Conservation (phyloP, 2,888 invertebrate genomes). For the Coecobrya sp. region DNA sequence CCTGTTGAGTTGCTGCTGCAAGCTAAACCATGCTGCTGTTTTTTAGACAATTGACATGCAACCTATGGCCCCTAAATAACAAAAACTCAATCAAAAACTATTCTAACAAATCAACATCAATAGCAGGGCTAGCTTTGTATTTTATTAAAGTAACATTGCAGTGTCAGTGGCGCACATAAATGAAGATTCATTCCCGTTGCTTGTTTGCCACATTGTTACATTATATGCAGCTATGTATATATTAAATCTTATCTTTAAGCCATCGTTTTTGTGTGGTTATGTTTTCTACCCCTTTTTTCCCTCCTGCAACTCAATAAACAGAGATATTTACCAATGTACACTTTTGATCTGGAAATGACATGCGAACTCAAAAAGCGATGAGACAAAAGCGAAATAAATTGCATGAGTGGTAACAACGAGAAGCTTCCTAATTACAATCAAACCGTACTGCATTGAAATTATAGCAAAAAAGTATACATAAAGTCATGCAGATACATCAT, state of each 20-base stretch:
- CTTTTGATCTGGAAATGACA: background rate
- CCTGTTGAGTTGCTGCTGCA: constrained; percentile 18
- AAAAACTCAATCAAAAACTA: constrained; percentile 60
- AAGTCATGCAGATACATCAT: background rate
- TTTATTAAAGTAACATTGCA: background rate
- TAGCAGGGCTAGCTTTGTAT: background rate
- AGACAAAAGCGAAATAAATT: constrained; percentile 58
- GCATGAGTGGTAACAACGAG: constrained; percentile 63
- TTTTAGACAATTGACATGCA: constrained; percentile 62
- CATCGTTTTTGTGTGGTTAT: constrained; percentile 41
- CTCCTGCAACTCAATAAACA: constrained; percentile 26
- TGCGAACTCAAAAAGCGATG: background rate
- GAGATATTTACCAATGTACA: constrained; percentile 19
- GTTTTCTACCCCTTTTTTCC: background rate
- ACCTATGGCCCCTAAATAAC: constrained; percentile 58
- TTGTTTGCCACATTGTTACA: background rate
- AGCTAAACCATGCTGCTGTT: background rate
- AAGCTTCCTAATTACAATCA: constrained; percentile 74
- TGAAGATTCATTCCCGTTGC: background rate
- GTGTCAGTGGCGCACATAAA: background rate
- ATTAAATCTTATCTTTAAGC: constrained; percentile 11
- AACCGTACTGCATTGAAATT: background rate
- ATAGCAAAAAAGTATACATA: background rate
- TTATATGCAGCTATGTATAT: background rate
- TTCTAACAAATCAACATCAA: constrained; percentile 56